Base-by-base conservation (phyloP, 2,797 vertebrate genomes). In the Silurus aristotelis region DNA sequence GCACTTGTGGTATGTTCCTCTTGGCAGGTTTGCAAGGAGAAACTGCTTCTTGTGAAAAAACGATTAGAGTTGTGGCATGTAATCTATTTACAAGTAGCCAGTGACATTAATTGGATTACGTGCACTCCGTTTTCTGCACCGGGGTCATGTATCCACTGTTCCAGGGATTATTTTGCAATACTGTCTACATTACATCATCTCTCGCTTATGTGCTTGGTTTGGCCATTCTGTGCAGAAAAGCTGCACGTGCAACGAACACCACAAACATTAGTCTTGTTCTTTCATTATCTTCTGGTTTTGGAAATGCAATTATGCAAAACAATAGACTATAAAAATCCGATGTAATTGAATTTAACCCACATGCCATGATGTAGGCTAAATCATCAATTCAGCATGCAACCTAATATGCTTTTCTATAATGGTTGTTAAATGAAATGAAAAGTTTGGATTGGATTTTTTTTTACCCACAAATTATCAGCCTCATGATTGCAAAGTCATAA, bases 151-250 rank as follows among this genome's bases (percentile, higher is more conserved):
- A 83, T 22, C 61, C 27, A 27, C 68, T 78, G 61, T 81, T 76
- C 77, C 31, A 25, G 20, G 7, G 60, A 81, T 67, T 76, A 60
- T 84, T 83, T 56, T 19, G 12, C 71, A 80, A 84, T 68, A 73
- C 66, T 68, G 70, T 25, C 67, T 87, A 80, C 78, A 80, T 87
- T 60, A 81, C 86, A 76, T 87, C 83, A 87, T 70, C 68, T 68
- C 63, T 68, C 27, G 80, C 77, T 61, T 75, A 76, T 76, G 77
- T 20, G 67, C 85, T 83, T 48, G 52, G 52, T 7, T 60, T 70
- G 68, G 85, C 75, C 20, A 52, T 38, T 82, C 31, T 83, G 81
- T 31, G 66, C 19, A 60, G 46, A 46, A 75, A 82, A 66, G 13
- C 70, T 76, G 68, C 60, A 66, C 20, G 1, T 80, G 58, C 78